Base-by-base conservation (phyloP, 2,797 vertebrate genomes). In the Ibycter americanus region DNA sequence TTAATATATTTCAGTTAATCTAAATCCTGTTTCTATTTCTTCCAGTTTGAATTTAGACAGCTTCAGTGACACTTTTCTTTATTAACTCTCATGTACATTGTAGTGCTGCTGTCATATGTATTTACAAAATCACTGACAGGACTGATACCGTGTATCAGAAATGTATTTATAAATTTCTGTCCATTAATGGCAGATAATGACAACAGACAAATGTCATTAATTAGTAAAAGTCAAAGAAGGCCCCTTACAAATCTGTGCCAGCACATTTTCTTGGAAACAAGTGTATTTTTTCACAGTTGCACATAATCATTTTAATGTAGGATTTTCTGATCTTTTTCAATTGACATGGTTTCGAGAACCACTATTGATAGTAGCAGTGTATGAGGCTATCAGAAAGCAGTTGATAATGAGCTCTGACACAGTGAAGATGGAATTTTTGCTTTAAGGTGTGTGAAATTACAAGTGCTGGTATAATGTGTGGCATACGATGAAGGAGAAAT, bases 401-500 rank as follows among this genome's bases (percentile, higher is more conserved):
- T 21, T 89, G 70, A 62, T 90, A 94, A 59, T 71, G 74, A 95
- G 31, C 16, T 90, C 63, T 90, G 79, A 63, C 36, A 91, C 17
- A 55, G 78, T 29, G 38, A 94, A 95, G 59, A 95, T 65, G 51
- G 67, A 56, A 94, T 77, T 79, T 62, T 91, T 95, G 47, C 80
- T 91, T 51, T 56, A 76, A 95, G 59, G 18, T 66, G 25, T 23
- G 49, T 61, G 71, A 94, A 93, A 97, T 80, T 87, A 90, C 82
- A 93, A 58, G 32, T 86, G 21, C 65, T 91, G 76, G 62, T 72
- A 82, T 79, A 88, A 52, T 11, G 44, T 68, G 49, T 84, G 91
- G 94, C 67, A 76, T 44, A 58, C 32, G 71, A 81, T 16, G 79
- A 95, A 66, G 18, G 17, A 88, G 46, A 72, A 95, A 72, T 47